Evolutionary conservation across 2,797 vertebrate species (phyloP).

Genomic region (Notoglanidium macrostoma): DNA sequence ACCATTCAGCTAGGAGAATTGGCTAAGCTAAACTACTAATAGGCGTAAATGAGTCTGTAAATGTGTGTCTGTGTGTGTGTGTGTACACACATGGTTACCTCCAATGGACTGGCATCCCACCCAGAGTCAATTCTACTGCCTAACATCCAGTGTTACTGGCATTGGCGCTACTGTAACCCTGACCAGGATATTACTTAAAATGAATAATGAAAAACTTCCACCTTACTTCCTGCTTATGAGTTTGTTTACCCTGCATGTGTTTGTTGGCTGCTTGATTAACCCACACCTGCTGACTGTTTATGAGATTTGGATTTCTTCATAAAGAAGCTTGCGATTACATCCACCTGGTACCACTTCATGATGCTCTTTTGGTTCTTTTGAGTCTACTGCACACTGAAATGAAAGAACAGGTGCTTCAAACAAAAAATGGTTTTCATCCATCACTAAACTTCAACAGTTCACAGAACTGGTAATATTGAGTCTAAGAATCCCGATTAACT

Average conservation of each 20-base stretch:
- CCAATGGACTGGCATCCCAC: neutral
- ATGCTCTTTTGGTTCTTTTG: neutral
- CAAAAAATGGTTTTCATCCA: neutral
- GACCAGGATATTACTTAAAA: neutral
- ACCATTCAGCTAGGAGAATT: neutral
- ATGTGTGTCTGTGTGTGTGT: neutral
- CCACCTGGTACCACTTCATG: neutral
- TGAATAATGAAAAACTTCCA: neutral
- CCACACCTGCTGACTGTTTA: neutral
- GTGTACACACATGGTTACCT: neutral
- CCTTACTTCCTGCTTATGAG: neutral
- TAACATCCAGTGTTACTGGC: neutral
- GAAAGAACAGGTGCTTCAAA: conserved; percentile 7
- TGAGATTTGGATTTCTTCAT: neutral
- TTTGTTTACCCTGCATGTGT: conserved; percentile 21
- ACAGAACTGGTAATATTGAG: neutral
- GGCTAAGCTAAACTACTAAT: neutral
- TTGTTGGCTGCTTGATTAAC: neutral
- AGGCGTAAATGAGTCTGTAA: neutral
- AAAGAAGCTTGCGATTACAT: neutral
- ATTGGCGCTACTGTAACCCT: neutral
- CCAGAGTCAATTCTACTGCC: neutral
- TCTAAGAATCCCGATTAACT: conserved; percentile 8
- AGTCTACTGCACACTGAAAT: neutral
- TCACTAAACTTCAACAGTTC: neutral